Percentiles rank a stretch among this genome's conserved stretches.
These are phyloP conservation scores for Chymomyza caudatula DNA, from an alignment of 2,888 invertebrate genomes.

Conservation along the genomic window DNA sequence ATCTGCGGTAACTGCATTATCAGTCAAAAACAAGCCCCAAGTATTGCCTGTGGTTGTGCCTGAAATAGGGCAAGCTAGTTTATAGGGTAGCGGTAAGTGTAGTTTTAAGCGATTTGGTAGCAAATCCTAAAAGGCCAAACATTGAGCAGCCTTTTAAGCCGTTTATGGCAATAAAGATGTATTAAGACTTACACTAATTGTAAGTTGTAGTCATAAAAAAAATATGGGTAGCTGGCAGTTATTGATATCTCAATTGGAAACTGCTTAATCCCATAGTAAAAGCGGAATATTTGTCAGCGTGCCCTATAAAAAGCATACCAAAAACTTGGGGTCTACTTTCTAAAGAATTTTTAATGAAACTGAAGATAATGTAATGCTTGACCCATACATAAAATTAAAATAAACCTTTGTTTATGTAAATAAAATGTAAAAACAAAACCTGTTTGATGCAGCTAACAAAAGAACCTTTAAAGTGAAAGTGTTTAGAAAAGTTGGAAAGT, in stretches of 20 bases:
- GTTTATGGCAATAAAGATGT: background rate
- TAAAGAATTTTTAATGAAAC: background rate
- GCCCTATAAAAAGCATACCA: background rate
- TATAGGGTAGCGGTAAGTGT: background rate
- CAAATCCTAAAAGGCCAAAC: no score
- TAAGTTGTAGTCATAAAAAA: no score
- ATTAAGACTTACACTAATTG: background rate
- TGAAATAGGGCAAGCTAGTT: background rate
- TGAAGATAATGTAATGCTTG: background rate
- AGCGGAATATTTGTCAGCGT: background rate
- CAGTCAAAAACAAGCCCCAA: background rate
- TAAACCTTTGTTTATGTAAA: conserved; percentile 9
- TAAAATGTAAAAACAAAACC: conserved; percentile 13
- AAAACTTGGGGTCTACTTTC: background rate
- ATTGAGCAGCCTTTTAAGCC: background rate
- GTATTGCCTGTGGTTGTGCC: background rate
- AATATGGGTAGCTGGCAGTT: background rate
- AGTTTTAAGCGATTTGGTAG: background rate
- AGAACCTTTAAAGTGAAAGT: conserved; percentile 17
- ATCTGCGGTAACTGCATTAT: background rate
- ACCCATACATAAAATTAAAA: background rate
- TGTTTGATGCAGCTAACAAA: conserved; percentile 27
- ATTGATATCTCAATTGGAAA: background rate
- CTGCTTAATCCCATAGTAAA: background rate
- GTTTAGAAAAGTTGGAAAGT: conserved; percentile 37